These are phyloP conservation scores for Corydoras sp. DNA, from an alignment of 2,113 vertebrate species.

Conservation along the genomic window DNA sequence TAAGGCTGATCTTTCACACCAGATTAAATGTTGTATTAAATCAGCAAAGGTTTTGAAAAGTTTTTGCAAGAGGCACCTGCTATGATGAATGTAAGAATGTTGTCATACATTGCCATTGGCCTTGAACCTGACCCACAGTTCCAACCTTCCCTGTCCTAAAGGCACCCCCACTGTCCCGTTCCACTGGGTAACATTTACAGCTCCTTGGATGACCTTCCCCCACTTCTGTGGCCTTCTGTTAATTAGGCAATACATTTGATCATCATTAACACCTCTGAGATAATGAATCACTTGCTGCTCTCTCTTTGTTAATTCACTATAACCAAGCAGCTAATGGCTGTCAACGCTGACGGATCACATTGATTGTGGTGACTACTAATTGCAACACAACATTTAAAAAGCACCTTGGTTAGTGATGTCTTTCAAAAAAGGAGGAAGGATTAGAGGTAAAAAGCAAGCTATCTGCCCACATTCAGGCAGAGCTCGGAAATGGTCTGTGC, in stretches of 20 bases:
- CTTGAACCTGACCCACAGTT: slow-evolving; percentile 19
- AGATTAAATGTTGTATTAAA: slow-evolving; percentile 6
- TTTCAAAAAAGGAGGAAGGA: slow-evolving; percentile 9
- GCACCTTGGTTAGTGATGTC: slow-evolving; percentile 78
- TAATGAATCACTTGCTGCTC: slow-evolving; percentile 89
- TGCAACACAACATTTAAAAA: slow-evolving; percentile 88
- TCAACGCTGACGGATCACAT: slow-evolving; percentile 73
- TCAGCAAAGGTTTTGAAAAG: slow-evolving; percentile 2
- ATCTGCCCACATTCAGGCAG: slow-evolving; percentile 4
- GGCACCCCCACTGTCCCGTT: neutral
- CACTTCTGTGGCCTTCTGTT: slow-evolving; percentile 74
- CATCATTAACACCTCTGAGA: slow-evolving; percentile 91
- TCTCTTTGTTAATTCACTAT: slow-evolving; percentile 86
- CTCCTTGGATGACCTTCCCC: slow-evolving; percentile 67
- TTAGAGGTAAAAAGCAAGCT: neutral
- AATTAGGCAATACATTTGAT: slow-evolving; percentile 94
- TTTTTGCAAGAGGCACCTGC: neutral
- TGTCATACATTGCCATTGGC: slow-evolving; percentile 2
- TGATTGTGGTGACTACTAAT: slow-evolving; percentile 90
- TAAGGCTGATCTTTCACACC: slow-evolving; percentile 15
- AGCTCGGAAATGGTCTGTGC: neutral
- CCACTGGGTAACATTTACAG: slow-evolving; percentile 49
- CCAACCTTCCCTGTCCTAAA: slow-evolving; percentile 14
- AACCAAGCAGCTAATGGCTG: slow-evolving; percentile 1
- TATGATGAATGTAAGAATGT: neutral